phyloP scores from a whole-genome alignment of 2,797 vertebrate species.

The Sebastolobus altivelis region DNA sequence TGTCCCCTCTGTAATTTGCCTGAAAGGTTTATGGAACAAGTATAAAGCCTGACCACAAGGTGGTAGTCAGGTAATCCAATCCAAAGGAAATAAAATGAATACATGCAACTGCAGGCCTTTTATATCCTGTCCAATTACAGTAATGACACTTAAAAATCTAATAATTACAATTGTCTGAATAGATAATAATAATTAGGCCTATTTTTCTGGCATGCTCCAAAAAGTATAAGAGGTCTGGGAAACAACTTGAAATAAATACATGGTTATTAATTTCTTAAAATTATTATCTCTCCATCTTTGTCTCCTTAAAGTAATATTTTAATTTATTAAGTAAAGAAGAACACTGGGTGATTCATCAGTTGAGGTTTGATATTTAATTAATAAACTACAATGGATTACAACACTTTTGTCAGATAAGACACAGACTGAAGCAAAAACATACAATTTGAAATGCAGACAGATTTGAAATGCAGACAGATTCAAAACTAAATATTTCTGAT shows the following conservation, averaged over 20 bases:
- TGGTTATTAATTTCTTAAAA: background rate
- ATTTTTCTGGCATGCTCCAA: background rate
- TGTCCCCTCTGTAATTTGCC: background rate
- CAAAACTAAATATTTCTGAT: slow-evolving; percentile 25
- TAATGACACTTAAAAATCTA: background rate
- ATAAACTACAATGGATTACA: slow-evolving; percentile 54
- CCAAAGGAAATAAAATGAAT: background rate
- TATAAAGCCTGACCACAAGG: slow-evolving; percentile 50
- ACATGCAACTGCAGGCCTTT: slow-evolving; percentile 2
- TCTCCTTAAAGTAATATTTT: background rate
- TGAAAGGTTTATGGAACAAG: background rate
- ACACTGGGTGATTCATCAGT: slow-evolving; percentile 16
- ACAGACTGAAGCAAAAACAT: slow-evolving; percentile 25
- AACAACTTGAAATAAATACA: background rate
- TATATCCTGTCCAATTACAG: background rate
- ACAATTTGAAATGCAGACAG: slow-evolving; percentile 32
- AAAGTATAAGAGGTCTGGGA: background rate
- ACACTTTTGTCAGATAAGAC: slow-evolving; percentile 30
- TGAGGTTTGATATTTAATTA: slow-evolving; percentile 55
- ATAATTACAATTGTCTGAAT: background rate
- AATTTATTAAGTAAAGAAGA: slow-evolving; percentile 22
- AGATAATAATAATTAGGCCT: background rate
- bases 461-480: slow-evolving; percentile 15
- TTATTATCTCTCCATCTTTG: background rate
- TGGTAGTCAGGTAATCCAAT: slow-evolving; percentile 32